Conservation (phyloP, 2,113 vertebrate species). For the Hippocampus barbouri region DNA sequence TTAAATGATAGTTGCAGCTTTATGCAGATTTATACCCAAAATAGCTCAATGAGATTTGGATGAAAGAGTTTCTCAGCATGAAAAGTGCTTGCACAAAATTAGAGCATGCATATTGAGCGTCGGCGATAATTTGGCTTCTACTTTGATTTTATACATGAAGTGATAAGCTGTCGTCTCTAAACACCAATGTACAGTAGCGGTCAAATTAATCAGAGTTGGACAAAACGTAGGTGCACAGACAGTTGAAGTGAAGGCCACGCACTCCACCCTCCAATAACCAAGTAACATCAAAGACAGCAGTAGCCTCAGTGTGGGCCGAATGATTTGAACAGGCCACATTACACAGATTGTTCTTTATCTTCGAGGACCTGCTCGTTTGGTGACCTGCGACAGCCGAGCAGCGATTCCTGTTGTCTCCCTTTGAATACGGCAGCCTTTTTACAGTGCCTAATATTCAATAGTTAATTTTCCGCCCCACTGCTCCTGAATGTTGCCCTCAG, state of each 20-base stretch:
- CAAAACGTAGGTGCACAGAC: constrained; percentile 40
- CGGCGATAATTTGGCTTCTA: not conserved
- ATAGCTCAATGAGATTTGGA: constrained; percentile 43
- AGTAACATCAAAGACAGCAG: constrained; percentile 58
- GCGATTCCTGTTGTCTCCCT: constrained; percentile 29
- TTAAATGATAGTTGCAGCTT: constrained; percentile 18
- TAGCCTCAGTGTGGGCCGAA: constrained; percentile 41
- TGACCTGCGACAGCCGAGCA: constrained; percentile 28
- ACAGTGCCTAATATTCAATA: constrained; percentile 58
- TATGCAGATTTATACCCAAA: constrained; percentile 30
- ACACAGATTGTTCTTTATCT: constrained; percentile 38
- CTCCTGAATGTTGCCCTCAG: constrained; percentile 49
- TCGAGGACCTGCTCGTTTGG: constrained; percentile 24
- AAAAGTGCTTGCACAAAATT: constrained; percentile 18
- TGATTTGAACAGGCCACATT: constrained; percentile 47
- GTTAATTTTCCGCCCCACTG: constrained; percentile 61
- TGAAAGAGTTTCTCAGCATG: constrained; percentile 28
- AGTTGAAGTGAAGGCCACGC: constrained; percentile 53
- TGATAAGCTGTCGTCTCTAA: not conserved
- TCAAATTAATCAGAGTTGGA: constrained; percentile 34
- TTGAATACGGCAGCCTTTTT: constrained; percentile 50
- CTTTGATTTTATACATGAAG: not conserved
- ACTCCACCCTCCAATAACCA: constrained; percentile 44
- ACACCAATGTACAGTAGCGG: constrained; percentile 10
- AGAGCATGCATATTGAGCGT: constrained; percentile 5